phyloP scores from a whole-genome alignment of 2,888 invertebrate genomes.

The Stenchaetothrips biformis region DNA sequence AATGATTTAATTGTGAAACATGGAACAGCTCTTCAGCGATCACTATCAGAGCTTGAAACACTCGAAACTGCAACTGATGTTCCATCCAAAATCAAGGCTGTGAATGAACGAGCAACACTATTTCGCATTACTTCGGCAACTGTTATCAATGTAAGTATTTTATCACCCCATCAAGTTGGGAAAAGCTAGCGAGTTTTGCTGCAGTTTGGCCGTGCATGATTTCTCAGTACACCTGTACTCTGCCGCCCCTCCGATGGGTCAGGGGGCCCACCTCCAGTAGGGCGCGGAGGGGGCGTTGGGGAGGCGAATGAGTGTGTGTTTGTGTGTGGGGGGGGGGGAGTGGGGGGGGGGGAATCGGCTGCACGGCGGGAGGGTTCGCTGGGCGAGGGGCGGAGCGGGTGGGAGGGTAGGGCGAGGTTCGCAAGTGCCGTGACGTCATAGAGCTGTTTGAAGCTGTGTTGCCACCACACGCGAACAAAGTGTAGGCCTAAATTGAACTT shows the following conservation, averaged over 20 bases:
- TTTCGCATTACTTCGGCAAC: conserved; percentile 94
- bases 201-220: too few relatives aligned
- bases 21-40: conserved; percentile 75
- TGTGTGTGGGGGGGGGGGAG: neutral
- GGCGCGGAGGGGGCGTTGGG: neutral
- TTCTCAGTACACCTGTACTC: neutral
- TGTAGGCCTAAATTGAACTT: neutral
- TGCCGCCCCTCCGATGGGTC: neutral
- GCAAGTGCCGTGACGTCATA: neutral
- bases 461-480: conserved; percentile 17
- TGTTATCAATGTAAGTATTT: conserved; percentile 81
- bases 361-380: neutral
- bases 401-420: neutral
- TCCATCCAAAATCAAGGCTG: conserved; percentile 75
- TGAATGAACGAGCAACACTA: conserved; percentile 89
- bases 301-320: neutral
- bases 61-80: conserved; percentile 56
- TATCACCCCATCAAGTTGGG: neutral
- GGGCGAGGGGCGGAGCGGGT: neutral
- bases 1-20: conserved; percentile 86
- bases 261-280: neutral
- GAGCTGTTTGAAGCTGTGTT: neutral
- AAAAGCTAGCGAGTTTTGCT: too few relatives aligned
- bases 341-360: neutral
- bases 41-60: conserved; percentile 71